Conservation (phyloP, 2,113 vertebrate genomes). For the Vulpes vulpes region DNA sequence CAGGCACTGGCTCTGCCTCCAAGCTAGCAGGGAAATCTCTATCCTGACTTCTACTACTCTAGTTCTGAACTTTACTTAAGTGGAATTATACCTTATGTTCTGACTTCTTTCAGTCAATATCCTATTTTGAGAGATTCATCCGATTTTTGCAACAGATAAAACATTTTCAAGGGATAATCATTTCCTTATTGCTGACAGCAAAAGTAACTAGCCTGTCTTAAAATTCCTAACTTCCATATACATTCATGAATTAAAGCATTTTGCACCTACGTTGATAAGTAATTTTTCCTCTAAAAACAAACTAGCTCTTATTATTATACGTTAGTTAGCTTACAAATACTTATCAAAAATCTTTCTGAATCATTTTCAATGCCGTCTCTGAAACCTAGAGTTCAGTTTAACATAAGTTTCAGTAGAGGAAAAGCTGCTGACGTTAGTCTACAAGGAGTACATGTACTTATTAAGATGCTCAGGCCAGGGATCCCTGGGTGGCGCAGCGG, state of each 20-base stretch:
- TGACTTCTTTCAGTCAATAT: neutral
- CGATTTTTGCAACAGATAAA: conserved; percentile 1
- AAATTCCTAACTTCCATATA: neutral
- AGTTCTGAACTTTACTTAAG: conserved; percentile 27
- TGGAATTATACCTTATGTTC: neutral
- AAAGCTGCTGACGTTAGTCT: neutral
- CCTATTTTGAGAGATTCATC: neutral
- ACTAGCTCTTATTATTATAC: neutral
- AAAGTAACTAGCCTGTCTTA: neutral
- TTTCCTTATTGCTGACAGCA: neutral
- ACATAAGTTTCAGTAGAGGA: neutral
- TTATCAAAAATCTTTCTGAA: neutral
- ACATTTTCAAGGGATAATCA: conserved; percentile 20
- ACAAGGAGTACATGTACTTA: neutral
- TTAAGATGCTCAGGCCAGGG: neutral
- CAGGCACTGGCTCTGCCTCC: neutral
- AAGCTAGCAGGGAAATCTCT: neutral
- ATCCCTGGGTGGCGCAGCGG: too few relatives aligned
- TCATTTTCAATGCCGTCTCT: neutral
- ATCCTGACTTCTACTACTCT: neutral
- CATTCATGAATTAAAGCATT: conserved; percentile 33
- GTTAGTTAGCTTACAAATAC: neutral
- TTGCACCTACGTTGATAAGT: neutral
- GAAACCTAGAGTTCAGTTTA: neutral
- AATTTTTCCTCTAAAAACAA: conserved; percentile 38